phyloP scores from a whole-genome alignment of 2,888 invertebrate species.

The Pyrocoelia pectoralis region DNA sequence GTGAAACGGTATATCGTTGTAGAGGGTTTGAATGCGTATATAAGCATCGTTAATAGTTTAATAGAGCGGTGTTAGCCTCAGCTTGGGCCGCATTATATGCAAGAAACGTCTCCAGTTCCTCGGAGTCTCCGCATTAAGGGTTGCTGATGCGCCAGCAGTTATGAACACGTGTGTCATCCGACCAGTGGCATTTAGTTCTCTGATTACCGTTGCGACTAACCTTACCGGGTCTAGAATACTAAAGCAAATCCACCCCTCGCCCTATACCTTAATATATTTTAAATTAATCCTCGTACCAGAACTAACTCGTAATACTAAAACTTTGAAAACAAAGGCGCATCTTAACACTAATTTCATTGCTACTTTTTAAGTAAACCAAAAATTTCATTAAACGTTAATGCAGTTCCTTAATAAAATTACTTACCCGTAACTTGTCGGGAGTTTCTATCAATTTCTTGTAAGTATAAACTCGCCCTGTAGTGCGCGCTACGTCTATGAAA shows the following conservation, averaged over 20 bases:
- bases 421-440: slow-evolving; percentile 33
- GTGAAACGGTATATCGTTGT: slow-evolving; percentile 18
- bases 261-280: slow-evolving; percentile 37
- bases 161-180: slow-evolving; percentile 53
- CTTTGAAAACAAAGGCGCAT: slow-evolving; percentile 5
- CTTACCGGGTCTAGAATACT: slow-evolving; percentile 49
- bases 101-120: slow-evolving; percentile 46
- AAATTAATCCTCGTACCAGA: slow-evolving; percentile 23
- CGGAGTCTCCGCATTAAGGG: slow-evolving; percentile 47
- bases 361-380: slow-evolving; percentile 25
- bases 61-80: slow-evolving; percentile 47
- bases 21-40: slow-evolving; percentile 22
- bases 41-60: slow-evolving; percentile 49
- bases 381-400: slow-evolving; percentile 36
- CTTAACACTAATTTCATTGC: slow-evolving; percentile 24
- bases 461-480: slow-evolving; percentile 58
- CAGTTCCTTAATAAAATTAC: slow-evolving; percentile 34
- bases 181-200: slow-evolving; percentile 51
- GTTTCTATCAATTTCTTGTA: slow-evolving; percentile 51
- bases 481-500: slow-evolving; percentile 58
- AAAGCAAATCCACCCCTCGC: slow-evolving; percentile 39
- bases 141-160: slow-evolving; percentile 51
- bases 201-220: slow-evolving; percentile 52
- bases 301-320: slow-evolving; percentile 12
- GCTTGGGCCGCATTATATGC: slow-evolving; percentile 44